Evolutionary conservation across 2,113 vertebrate genomes (phyloP), one percentile per base, ranked within the genome.

Genomic region (Neoarius graeffei): DNA sequence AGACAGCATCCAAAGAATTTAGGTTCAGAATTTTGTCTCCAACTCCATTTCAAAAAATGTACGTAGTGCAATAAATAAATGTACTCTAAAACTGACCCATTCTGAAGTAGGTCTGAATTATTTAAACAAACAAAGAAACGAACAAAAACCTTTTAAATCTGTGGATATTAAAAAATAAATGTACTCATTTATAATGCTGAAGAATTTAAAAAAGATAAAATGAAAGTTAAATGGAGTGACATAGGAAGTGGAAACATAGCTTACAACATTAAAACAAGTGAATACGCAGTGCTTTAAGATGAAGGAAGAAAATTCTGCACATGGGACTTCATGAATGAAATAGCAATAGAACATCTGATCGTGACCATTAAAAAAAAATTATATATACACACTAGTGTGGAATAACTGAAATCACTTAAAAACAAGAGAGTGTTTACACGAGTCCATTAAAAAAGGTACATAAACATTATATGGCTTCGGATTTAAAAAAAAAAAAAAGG

Each of bases 291-390:
- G 7, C 17, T 57, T 30, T 5, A 82, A 6, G 2, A 35, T 13
- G 0, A 14, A 82, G 25, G 35, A 7, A 62, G 20, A 62, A 42
- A 23, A 7, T 5, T 13, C 14, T 10, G 15, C n/a, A 69, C 86
- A 71, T 69, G 59, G 4, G 52, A 48, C 13, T 10, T 59, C 50
- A 83, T 71, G 48, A 79, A 81, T 27, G 71, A 84, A 86, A 84
- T 2, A 82, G 54, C 50, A 13, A 17, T 14, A 57, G 3, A 73
- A 50, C 82, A 76, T 50, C 7, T 48, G 1, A 74, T 13, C 17
- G 35, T 74, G 84, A 85, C 3, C 35, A 42, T 71, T 59, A 35
- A 57, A 73, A 85, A 42, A 42, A 42, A 42, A 42, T 42, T 42
- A 42, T 42, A 42, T 4, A 42, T 0, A 42, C 20, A 57, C 25